Base-by-base conservation (phyloP, 2,797 vertebrate genomes). In the Poeciliopsis turneri region DNA sequence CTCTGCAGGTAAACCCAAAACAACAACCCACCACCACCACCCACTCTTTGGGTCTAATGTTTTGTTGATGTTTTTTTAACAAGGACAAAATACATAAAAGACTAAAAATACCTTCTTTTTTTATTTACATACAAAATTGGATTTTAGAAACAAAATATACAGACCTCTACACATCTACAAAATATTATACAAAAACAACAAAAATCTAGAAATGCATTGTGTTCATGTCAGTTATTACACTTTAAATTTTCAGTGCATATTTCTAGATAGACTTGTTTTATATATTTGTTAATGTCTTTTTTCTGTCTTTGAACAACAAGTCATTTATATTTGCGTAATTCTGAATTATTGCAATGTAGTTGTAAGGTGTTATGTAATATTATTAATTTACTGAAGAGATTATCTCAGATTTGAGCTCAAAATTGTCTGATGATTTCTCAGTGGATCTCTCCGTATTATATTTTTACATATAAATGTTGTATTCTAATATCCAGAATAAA, bases 1-100 rank as follows among this genome's bases (percentile, higher is more conserved):
- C 2, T 25, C 80, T 68, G 82, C 94, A 83, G 95, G 94, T 79
- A 78, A 78, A 51, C 43, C 25, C 3, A 41, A 20, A 28, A 20
- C 25, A 71, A 46, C 15, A n/a, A 46, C 2, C n/a, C 5, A 16
- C 16, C 41, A 16, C 16, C 41, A 70, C 30, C 41, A 70, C 28
- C 5, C 41, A 43, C 39, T 15, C 9, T 47, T 71, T 47, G 28
- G 28, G 47, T 46, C 2, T 18, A 41, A 25, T 1, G 4, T 66
- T 36, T 64, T 10, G 8, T 45, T 45, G 0, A 45, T 70, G n/a
- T 3, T 46, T 46, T 12, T 61, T 28, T 28, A 5, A 33, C 13
- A 28, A 28, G 28, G 28, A 59, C 57, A 59, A 59, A 59, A 59
- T 59, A 15, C 30, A 33, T 16, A 33, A 23, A 39, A 61, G 30